Evolutionary conservation across 23 tunicate genomes (phyloP), one percentile per base, ranked within the genome.

Genomic region (Botrylloides violaceus): DNA sequence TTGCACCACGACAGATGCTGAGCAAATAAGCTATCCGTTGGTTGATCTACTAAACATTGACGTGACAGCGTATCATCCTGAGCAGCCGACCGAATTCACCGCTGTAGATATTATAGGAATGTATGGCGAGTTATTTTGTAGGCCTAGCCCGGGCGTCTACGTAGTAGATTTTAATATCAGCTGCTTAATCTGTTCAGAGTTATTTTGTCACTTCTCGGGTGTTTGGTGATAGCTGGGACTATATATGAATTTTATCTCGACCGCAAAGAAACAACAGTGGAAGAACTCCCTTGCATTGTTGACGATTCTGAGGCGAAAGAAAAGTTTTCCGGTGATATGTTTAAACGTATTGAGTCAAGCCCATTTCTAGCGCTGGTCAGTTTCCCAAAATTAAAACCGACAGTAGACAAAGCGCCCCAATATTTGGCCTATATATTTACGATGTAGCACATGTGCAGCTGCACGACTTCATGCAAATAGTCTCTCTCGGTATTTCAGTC

Each of bases 1-100:
- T n/a, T 60, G 65, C 25, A 20, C 28, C 25, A 15, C 28, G 18
- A 22, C 19, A 18, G 65, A 60, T 18, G 30, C 32, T 12, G 65
- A 60, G 21, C 30, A 24, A 24, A 60, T 60, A 20, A 12, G 15
- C 15, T 0, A 60, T 12, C 28, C 30, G 15, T 18, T 60, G 30
- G 23, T 22, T 20, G 30, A 60, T 15, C 19, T 26, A 25, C 18
- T 60, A 24, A 60, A 60, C 25, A 12, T 60, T 24, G 18, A 20
- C 65, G 65, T 60, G 65, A 15, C 23, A 18, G 65, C 65, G 15
- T 60, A 60, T 60, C n/a, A 18, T 60, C 65, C 65, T 26, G 65
- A 18, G 23, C 65, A 60, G 30, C 65, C 65, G 21, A 60, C 65
- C 30, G 1, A n/a, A 20, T 60, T 18, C 65, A 60, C 65, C 19